A percentile compares a stretch with the other conserved stretches of the same genome.
These are phyloP conservation scores for Drosophila kikkawai DNA, from an alignment of 1,140 invertebrate species.

Conservation along the genomic window DNA sequence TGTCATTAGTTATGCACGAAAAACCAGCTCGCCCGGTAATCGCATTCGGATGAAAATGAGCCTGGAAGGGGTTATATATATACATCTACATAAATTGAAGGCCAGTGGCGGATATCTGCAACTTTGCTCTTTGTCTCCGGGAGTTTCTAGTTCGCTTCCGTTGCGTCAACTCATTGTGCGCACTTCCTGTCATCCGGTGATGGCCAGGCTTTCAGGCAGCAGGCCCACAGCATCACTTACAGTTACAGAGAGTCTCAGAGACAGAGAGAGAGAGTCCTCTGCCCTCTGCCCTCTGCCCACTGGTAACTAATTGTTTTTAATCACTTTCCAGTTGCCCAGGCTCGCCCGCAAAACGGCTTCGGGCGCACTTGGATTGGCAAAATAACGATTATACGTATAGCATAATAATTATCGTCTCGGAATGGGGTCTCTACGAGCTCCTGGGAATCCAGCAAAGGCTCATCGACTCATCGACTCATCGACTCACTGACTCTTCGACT, in stretches of 20 bases:
- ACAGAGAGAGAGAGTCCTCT: background rate
- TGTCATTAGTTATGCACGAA: constrained; percentile 71
- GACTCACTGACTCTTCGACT: background rate
- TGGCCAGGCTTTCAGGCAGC: background rate
- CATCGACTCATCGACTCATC: too few species aligned
- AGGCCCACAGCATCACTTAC: constrained; percentile 32
- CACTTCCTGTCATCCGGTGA: constrained; percentile 72
- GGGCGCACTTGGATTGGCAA: constrained; percentile 62
- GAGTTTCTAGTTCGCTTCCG: constrained; percentile 67
- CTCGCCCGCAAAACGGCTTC: constrained; percentile 39
- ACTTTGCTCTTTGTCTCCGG: constrained; percentile 51
- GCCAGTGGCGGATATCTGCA: constrained; percentile 39
- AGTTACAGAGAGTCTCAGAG: background rate
- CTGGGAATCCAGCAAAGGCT: background rate
- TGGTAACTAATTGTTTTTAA: constrained; percentile 74
- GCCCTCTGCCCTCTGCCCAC: background rate
- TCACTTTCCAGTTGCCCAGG: constrained; percentile 65
- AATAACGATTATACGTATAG: constrained; percentile 57
- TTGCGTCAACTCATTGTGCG: constrained; percentile 76
- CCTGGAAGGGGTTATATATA: constrained; percentile 9
- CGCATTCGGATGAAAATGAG: background rate
- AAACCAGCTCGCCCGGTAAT: constrained; percentile 8
- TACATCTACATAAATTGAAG: constrained; percentile 59
- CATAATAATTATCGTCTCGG: constrained; percentile 46
- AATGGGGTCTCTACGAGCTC: background rate